These are phyloP conservation scores for Dioctria rufipes DNA, from an alignment of 2,888 invertebrate genomes.

Conservation along the genomic window DNA sequence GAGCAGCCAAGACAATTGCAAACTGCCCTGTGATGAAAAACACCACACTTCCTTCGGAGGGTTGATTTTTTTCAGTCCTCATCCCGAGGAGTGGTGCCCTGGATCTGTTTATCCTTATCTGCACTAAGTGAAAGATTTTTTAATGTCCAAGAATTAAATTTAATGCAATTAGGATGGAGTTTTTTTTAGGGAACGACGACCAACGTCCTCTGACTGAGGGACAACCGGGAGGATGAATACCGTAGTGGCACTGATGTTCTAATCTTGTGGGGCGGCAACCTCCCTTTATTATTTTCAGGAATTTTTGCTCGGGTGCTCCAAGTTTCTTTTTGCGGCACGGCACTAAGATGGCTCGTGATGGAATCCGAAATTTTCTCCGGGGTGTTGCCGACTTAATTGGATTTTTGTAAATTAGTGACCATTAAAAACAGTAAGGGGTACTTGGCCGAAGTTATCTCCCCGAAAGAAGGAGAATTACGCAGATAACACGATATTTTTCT, in stretches of 20 bases:
- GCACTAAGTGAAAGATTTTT: slow-evolving; percentile 58
- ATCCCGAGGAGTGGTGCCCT: neutral
- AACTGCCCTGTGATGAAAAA: slow-evolving; percentile 45
- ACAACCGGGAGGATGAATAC: slow-evolving; percentile 42
- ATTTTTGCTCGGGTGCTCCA: slow-evolving; percentile 19
- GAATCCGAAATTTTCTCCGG: slow-evolving; percentile 31
- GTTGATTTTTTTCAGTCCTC: slow-evolving; percentile 12
- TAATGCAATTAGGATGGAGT: slow-evolving; percentile 59
- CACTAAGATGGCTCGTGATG: slow-evolving; percentile 28
- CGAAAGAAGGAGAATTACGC: slow-evolving; percentile 54
- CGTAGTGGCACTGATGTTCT: slow-evolving; percentile 46
- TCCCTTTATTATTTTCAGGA: slow-evolving; percentile 5
- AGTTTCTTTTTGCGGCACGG: slow-evolving; percentile 46
- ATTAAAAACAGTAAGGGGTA: slow-evolving; percentile 56
- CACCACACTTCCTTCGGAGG: slow-evolving; percentile 42
- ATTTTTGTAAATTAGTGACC: slow-evolving; percentile 59
- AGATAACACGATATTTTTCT: slow-evolving; percentile 49
- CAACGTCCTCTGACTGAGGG: slow-evolving; percentile 28
- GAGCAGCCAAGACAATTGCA: slow-evolving; percentile 54
- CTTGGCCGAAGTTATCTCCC: slow-evolving; percentile 53
- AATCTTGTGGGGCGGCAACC: slow-evolving; percentile 41
- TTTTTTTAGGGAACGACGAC: slow-evolving; percentile 30
- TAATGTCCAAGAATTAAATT: slow-evolving; percentile 59
- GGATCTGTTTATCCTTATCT: slow-evolving; percentile 55
- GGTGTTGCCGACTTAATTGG: slow-evolving; percentile 58